Evolutionary conservation across 2,888 invertebrate species (phyloP).

Genomic region (Lobophora halterata): DNA sequence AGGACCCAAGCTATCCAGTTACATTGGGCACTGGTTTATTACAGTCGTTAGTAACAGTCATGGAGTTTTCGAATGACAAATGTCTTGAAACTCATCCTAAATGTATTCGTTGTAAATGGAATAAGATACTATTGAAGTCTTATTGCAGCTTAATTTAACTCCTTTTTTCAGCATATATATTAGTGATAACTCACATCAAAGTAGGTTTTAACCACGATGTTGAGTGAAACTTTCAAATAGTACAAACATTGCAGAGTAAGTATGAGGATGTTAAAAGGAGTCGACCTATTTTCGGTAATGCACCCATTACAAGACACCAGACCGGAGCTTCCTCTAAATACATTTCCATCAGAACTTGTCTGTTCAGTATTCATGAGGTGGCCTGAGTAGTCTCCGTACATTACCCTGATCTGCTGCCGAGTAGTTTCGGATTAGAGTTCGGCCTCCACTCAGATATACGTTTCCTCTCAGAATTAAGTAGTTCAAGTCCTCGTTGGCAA

Average conservation of each 20-base stretch:
- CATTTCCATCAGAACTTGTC: slow-evolving; percentile 25
- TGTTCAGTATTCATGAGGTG: slow-evolving; percentile 71
- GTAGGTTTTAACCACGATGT: slow-evolving; percentile 3
- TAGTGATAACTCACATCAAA: slow-evolving; percentile 12
- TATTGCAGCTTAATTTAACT: no score
- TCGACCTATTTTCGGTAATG: slow-evolving; percentile 8
- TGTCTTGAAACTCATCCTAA: slow-evolving; percentile 7
- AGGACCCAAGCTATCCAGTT: background rate
- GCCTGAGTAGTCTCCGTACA: slow-evolving; percentile 49
- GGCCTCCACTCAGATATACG: slow-evolving; percentile 50
- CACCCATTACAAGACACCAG: slow-evolving; percentile 12
- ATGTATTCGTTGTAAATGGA: no score
- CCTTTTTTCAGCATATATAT: no score
- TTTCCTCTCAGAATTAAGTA: slow-evolving; percentile 55
- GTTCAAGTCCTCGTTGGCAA: slow-evolving; percentile 49
- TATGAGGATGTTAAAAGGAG: slow-evolving; percentile 2
- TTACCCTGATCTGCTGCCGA: slow-evolving; percentile 66
- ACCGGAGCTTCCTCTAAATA: slow-evolving; percentile 24
- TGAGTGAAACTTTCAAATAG: slow-evolving; percentile 6
- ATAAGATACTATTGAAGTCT: no score
- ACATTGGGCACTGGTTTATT: background rate
- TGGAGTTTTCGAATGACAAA: background rate
- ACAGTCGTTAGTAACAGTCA: slow-evolving; percentile 1
- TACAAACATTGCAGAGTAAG: slow-evolving; percentile 9
- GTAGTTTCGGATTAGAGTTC: slow-evolving; percentile 66